These are phyloP conservation scores for Orthochromis malagaraziensis DNA, from an alignment of 2,113 vertebrate species.

Conservation along the genomic window DNA sequence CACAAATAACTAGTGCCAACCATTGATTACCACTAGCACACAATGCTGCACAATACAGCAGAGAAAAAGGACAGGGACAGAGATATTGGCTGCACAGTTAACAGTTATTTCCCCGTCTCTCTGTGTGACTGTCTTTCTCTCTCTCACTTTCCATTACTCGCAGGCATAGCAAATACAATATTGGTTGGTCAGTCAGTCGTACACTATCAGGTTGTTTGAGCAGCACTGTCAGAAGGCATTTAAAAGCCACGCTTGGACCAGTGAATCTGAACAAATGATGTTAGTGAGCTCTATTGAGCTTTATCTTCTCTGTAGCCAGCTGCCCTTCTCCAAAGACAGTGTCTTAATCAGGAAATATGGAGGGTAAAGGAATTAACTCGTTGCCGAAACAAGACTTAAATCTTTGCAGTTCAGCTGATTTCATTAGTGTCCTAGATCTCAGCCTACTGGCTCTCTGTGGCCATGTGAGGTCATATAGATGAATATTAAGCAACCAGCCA, in stretches of 20 bases:
- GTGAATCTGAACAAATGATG: neutral
- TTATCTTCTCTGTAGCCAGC: neutral
- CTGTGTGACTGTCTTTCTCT: constrained; percentile 15
- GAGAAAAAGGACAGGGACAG: constrained; percentile 43
- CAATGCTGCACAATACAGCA: constrained; percentile 14
- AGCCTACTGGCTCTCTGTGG: neutral
- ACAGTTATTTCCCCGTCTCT: constrained; percentile 27
- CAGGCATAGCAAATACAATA: constrained; percentile 51
- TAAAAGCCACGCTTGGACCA: neutral
- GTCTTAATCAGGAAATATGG: neutral
- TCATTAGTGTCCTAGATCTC: neutral
- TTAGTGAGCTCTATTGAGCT: neutral
- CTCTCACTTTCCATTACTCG: constrained; percentile 58
- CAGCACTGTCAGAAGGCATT: constrained; percentile 9
- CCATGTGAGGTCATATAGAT: neutral
- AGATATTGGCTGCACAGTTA: constrained; percentile 49
- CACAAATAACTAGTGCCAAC: constrained; percentile 57
- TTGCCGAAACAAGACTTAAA: neutral
- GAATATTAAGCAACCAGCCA: neutral
- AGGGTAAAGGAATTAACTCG: neutral
- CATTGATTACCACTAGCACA: constrained; percentile 66
- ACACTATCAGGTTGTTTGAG: constrained; percentile 1
- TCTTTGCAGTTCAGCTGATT: neutral
- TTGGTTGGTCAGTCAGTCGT: constrained; percentile 10
- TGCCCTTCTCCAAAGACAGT: neutral